Percentiles rank a stretch among this genome's conserved stretches.
Evolutionary conservation across 2,797 vertebrate species (phyloP).

Genomic region (Sebastes elongatus): DNA sequence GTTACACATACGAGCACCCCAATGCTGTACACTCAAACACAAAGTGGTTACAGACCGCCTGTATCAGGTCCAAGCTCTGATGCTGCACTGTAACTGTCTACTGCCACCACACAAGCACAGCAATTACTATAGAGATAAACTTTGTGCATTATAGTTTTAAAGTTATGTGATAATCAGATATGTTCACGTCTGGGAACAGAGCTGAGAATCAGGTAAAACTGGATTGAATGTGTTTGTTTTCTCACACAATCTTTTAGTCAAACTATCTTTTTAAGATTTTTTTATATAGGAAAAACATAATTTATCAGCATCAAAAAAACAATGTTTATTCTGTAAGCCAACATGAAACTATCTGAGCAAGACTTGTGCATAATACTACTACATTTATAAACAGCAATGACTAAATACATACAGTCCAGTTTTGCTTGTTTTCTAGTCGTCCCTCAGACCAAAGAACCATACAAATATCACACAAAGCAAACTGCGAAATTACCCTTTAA

Average conservation of each 20-base stretch:
- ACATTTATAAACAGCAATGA: not conserved
- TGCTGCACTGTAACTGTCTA: constrained; percentile 12
- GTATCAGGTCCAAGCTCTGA: constrained; percentile 23
- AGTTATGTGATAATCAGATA: constrained; percentile 28
- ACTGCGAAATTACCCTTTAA: constrained; percentile 64
- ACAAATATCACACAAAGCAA: constrained; percentile 33
- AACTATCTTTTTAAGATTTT: not conserved
- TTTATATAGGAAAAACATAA: not conserved
- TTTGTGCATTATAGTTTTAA: constrained; percentile 67
- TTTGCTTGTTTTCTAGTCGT: constrained; percentile 67
- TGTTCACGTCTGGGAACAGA: constrained; percentile 28
- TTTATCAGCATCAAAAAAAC: constrained; percentile 7
- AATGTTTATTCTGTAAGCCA: not conserved
- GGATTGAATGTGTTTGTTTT: constrained; percentile 23
- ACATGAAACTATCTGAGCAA: not conserved
- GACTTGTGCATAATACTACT: not conserved
- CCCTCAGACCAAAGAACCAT: constrained; percentile 57
- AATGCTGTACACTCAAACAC: constrained; percentile 17
- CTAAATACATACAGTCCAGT: constrained; percentile 20
- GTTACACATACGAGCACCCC: constrained; percentile 14
- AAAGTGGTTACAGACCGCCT: constrained; percentile 21
- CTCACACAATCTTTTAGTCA: not conserved
- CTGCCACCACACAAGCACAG: constrained; percentile 61
- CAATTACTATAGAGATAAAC: constrained; percentile 14
- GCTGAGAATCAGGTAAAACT: constrained; percentile 34